Conservation (phyloP, 2,797 vertebrate species). For the Periophthalmus magnuspinnatus region DNA sequence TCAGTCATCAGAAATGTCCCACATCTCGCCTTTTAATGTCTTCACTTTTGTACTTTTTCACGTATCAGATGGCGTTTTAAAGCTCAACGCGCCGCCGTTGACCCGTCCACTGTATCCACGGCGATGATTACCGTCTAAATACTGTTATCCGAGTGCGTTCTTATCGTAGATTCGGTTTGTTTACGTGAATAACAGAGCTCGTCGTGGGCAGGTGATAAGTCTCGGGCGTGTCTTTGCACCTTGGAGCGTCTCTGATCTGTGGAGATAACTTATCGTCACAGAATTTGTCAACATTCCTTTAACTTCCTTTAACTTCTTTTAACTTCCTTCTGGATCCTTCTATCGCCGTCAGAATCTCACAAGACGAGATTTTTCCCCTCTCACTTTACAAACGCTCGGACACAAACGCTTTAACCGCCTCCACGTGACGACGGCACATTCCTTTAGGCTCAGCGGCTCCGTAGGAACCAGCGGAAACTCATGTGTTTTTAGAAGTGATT, state of each 20-base stretch:
- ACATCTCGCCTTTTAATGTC: no score
- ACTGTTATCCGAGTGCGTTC: conserved; percentile 16
- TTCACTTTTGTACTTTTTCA: no score
- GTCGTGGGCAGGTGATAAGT: neutral
- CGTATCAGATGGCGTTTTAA: conserved; percentile 18
- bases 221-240: conserved; percentile 12
- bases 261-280: conserved; percentile 5
- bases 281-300: neutral
- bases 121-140: conserved; percentile 9
- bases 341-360: neutral
- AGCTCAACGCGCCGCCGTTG: neutral
- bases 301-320: neutral
- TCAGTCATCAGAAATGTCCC: no score
- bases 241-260: neutral
- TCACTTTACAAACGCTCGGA: conserved; percentile 14
- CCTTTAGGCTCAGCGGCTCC: conserved; percentile 39
- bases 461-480: conserved; percentile 27
- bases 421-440: conserved; percentile 44
- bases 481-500: conserved; percentile 26
- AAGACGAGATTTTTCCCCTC: neutral
- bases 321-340: neutral
- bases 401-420: conserved; percentile 42
- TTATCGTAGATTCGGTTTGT: conserved; percentile 11
- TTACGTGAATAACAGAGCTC: conserved; percentile 15
- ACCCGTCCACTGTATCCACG: neutral